A percentile compares a stretch with the other conserved stretches of the same genome.
These are phyloP conservation scores for Rhyacophila evoluta DNA, from an alignment of 2,888 invertebrate genomes.

Conservation along the genomic window DNA sequence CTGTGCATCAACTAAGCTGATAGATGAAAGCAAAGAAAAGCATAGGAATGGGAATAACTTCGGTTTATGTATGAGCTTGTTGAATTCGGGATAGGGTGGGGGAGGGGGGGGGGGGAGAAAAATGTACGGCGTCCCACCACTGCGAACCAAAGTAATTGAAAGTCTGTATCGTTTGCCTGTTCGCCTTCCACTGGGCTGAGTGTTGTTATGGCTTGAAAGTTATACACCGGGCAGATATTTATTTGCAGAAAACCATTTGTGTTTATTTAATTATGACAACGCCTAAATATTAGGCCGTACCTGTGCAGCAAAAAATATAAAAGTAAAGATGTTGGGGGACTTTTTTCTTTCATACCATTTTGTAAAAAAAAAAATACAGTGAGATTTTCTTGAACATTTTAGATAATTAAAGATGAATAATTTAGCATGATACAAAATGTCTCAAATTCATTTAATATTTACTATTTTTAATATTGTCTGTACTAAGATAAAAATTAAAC, in stretches of 20 bases:
- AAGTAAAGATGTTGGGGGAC: too few species aligned
- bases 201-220: not conserved
- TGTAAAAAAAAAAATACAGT: too few species aligned
- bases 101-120: constrained; percentile 37
- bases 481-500: too few species aligned
- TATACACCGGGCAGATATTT: not conserved
- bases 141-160: constrained; percentile 46
- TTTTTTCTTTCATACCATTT: too few species aligned
- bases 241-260: not conserved
- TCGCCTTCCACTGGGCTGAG: not conserved
- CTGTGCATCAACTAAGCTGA: not conserved
- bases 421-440: too few species aligned
- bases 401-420: too few species aligned
- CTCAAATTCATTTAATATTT: too few species aligned
- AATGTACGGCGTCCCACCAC: constrained; percentile 35
- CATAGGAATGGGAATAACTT: not conserved
- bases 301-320: too few species aligned
- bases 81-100: constrained; percentile 44
- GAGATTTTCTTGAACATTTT: too few species aligned
- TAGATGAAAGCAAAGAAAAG: not conserved
- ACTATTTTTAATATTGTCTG: too few species aligned
- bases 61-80: constrained; percentile 49
- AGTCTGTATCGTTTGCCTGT: constrained; percentile 38
- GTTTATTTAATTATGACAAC: too few species aligned
- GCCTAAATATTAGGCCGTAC: too few species aligned